These are phyloP conservation scores for Pteria penguin DNA, from an alignment of 2,888 invertebrate species.

Conservation along the genomic window DNA sequence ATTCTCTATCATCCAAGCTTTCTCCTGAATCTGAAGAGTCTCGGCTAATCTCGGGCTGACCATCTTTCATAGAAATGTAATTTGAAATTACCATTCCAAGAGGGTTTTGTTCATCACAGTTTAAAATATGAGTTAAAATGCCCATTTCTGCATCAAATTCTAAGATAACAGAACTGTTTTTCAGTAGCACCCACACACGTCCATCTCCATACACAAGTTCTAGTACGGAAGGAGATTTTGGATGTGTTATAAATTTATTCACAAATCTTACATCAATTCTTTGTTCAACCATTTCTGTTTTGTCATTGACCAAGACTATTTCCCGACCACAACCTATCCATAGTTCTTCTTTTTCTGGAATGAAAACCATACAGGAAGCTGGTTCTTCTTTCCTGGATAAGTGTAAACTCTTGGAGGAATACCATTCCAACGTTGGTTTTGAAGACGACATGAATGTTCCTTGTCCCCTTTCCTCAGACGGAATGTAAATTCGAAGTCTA, in stretches of 20 bases:
- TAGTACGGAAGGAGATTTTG: background rate
- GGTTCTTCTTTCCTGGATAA: conserved; percentile 3
- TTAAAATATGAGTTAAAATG: conserved; percentile 39
- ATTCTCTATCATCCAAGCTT: background rate
- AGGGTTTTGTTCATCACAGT: conserved; percentile 39
- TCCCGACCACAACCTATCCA: conserved; percentile 58
- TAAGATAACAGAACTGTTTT: conserved; percentile 24
- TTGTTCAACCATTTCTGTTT: conserved; percentile 32
- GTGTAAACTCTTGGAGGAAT: conserved; percentile 4
- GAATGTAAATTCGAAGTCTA: conserved; percentile 9
- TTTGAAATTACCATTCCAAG: conserved; percentile 35
- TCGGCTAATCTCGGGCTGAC: background rate
- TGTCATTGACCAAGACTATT: conserved; percentile 49
- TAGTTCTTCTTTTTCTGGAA: conserved; percentile 46
- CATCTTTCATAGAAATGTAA: conserved; percentile 10
- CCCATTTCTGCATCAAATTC: conserved; percentile 48
- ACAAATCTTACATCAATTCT: conserved; percentile 2
- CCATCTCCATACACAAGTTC: conserved; percentile 4
- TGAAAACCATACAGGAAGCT: conserved; percentile 40
- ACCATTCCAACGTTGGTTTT: conserved; percentile 3
- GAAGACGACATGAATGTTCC: background rate
- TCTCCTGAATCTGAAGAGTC: conserved; percentile 9
- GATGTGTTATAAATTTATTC: background rate
- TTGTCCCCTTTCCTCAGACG: background rate
- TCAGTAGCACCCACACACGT: conserved; percentile 27